These are phyloP conservation scores for Mimachlamys varia DNA, from an alignment of 2,888 invertebrate genomes.

Conservation along the genomic window DNA sequence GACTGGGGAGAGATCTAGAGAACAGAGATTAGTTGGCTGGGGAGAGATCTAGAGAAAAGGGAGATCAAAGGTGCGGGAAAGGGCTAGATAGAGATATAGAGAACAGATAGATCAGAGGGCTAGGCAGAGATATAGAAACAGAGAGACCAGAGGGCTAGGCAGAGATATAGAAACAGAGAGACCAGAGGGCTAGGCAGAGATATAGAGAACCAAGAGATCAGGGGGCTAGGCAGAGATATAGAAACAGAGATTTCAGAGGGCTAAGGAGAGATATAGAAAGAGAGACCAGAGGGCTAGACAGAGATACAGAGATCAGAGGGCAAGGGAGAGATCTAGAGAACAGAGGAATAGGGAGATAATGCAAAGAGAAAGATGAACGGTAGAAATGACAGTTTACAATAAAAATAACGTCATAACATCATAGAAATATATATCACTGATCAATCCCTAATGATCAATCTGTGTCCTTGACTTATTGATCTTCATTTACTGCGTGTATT, in stretches of 20 bases:
- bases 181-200: conserved; percentile 37
- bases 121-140: neutral
- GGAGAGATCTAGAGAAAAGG: conserved; percentile 44
- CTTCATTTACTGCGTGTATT: no score
- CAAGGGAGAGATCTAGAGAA: conserved; percentile 39
- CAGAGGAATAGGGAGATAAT: conserved; percentile 38
- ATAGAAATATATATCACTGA: no score
- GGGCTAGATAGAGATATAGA: neutral
- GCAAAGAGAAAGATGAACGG: conserved; percentile 43
- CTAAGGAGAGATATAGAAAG: conserved; percentile 41
- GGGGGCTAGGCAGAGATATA: conserved; percentile 14
- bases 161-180: conserved; percentile 47
- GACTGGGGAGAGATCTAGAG: no score
- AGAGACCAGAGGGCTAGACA: conserved; percentile 24
- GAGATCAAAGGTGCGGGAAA: neutral
- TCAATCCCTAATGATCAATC: no score
- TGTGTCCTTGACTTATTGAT: no score
- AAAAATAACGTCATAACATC: no score
- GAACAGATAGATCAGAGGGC: conserved; percentile 35
- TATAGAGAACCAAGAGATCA: conserved; percentile 34
- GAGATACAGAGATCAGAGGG: conserved; percentile 29
- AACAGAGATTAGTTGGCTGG: no score
- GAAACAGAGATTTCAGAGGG: conserved; percentile 41
- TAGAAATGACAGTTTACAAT: neutral
- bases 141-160: neutral